Evolutionary conservation across 2,113 vertebrate genomes (phyloP), one percentile per base, ranked within the genome.

Genomic region (Brachypteracias leptosomus): DNA sequence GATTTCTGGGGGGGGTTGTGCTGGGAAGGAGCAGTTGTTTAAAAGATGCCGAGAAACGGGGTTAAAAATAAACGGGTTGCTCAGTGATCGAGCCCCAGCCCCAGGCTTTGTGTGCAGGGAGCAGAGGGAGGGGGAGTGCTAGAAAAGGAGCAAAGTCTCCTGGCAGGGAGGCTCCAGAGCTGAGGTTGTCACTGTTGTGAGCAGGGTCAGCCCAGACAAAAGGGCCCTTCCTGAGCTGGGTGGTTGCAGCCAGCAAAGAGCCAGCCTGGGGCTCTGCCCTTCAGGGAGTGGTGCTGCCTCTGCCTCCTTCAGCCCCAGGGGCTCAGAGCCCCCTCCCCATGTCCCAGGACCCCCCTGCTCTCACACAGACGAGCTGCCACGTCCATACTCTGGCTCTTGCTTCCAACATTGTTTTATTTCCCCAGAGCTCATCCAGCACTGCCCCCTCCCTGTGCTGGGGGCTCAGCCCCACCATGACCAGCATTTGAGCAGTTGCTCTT

Each of bases 41-140:
- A 31, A 85, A 62, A 46, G 88, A 80, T 94, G 70, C 82, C 11
- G 52, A 92, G 85, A 95, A 94, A 36, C 2, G 4, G 85, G 90
- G 95, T 90, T 90, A 95, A 95, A 96, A 90, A 88, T 85, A 85
- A 89, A 52, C 35, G 10, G 28, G 6, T 31, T 40, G 49, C 44
- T 42, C 77, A 85, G 71, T 6, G 74, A 29, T 40, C 9, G 68
- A n/a, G 54, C 65, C 11, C 58, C 76, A 89, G 70, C 68, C 46
- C 73, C 55, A 20, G 35, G 70, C 84, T 75, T 42, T 51, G 57
- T 33, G 68, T 2, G 6, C 47, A 70, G 84, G 57, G 75, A 26
- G 52, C 57, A 5, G 1, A 3, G 58, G 51, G 74, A 87, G 66
- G 16, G 44, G 0, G 1, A 91, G 17, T 51, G 58, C 5, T 1